phyloP scores from a whole-genome alignment of 2,888 invertebrate genomes.

The Chrysotoxum bicinctum region DNA sequence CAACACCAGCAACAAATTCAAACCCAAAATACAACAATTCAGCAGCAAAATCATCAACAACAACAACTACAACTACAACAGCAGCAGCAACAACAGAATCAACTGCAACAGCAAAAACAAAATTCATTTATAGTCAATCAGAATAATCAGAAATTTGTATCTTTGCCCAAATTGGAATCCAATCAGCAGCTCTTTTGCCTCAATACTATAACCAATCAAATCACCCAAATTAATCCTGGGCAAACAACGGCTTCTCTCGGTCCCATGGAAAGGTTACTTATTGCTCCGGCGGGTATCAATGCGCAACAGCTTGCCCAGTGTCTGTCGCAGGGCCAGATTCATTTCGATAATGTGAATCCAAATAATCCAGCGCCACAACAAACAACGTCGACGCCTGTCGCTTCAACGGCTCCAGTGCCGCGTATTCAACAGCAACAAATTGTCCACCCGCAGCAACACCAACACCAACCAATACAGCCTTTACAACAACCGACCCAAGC shows the following conservation, averaged over 20 bases:
- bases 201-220: conserved; percentile 81
- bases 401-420: conserved; percentile 49
- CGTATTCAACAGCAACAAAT: conserved; percentile 80
- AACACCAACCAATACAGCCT: conserved; percentile 76
- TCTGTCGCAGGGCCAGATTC: conserved; percentile 80
- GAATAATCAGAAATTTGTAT: conserved; percentile 78
- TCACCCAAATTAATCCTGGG: conserved; percentile 81
- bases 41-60: conserved; percentile 40
- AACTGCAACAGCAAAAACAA: conserved; percentile 59
- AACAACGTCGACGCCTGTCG: conserved; percentile 73
- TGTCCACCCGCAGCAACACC: conserved; percentile 77
- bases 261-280: conserved; percentile 80
- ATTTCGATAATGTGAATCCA: conserved; percentile 81
- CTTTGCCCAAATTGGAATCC: conserved; percentile 80
- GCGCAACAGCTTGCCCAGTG: conserved; percentile 81
- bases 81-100: conserved; percentile 61
- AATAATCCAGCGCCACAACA: conserved; percentile 74
- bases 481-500: conserved; percentile 75
- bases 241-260: conserved; percentile 81
- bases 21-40: conserved; percentile 51
- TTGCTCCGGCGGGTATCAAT: conserved; percentile 81
- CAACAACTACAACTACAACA: conserved; percentile 53
- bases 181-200: conserved; percentile 81
- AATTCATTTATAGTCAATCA: conserved; percentile 71
- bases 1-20: conserved; percentile 52